Conservation (phyloP, 2,113 vertebrate species). For the Hippolais icterina region DNA sequence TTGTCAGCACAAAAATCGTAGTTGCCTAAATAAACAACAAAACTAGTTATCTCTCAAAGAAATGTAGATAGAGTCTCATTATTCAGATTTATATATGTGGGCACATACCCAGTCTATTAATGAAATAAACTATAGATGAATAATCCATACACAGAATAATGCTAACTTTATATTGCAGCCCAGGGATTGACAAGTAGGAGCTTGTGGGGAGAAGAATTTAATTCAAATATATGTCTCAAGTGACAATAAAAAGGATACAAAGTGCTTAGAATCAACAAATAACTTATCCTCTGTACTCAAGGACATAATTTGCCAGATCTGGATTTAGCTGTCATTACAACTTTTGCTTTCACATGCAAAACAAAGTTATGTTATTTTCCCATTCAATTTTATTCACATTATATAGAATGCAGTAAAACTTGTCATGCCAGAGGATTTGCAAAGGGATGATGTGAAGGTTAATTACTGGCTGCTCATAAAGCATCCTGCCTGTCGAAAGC, state of each 20-base stretch:
- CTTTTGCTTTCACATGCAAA: slow-evolving; percentile 58
- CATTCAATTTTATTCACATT: slow-evolving; percentile 31
- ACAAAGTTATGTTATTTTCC: slow-evolving; percentile 40
- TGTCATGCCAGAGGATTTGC: slow-evolving; percentile 44
- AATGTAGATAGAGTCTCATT: neutral
- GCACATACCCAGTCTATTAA: neutral
- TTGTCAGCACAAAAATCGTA: neutral
- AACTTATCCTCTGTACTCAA: neutral
- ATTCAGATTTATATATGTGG: neutral
- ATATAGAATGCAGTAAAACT: slow-evolving; percentile 58
- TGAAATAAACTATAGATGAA: neutral
- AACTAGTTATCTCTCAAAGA: neutral
- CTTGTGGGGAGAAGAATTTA: neutral
- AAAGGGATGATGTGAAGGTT: slow-evolving; percentile 58
- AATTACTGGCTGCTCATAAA: slow-evolving; percentile 51
- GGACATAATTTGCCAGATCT: neutral
- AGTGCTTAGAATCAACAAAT: slow-evolving; percentile 6
- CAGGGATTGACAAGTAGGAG: neutral
- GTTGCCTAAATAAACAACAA: neutral
- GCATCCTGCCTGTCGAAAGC: slow-evolving; percentile 21
- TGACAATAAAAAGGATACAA: neutral
- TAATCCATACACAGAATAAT: neutral
- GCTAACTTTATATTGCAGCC: neutral
- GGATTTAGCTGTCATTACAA: slow-evolving; percentile 36
- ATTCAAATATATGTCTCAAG: neutral